Evolutionary conservation across 2,888 invertebrate genomes (phyloP).

Genomic region (Ormyrus thymus): DNA sequence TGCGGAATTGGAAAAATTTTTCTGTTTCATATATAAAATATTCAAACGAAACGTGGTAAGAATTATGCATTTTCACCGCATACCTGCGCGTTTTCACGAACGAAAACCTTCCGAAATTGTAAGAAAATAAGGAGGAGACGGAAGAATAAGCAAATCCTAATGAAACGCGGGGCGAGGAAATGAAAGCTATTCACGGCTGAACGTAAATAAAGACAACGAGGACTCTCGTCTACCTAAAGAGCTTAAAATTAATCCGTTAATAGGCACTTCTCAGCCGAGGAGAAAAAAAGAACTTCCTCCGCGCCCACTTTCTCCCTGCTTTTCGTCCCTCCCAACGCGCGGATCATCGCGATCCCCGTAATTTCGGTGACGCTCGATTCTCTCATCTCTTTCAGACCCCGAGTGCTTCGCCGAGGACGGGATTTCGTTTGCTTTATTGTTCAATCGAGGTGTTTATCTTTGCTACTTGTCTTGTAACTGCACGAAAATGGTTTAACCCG

Average conservation of each 20-base stretch:
- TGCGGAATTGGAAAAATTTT: slow-evolving; percentile 8
- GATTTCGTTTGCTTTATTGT: slow-evolving; percentile 37
- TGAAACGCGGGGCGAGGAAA: too few species aligned
- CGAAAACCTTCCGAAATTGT: neutral
- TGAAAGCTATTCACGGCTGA: neutral
- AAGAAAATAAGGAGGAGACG: slow-evolving; percentile 5
- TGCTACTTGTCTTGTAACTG: too few species aligned
- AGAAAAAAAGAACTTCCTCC: neutral
- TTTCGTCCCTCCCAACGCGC: neutral
- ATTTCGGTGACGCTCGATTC: too few species aligned
- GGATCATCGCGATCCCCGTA: neutral
- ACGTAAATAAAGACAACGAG: neutral
- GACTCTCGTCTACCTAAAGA: neutral
- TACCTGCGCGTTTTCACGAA: neutral
- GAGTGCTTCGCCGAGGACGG: slow-evolving; percentile 10
- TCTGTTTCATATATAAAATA: neutral
- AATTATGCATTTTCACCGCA: too few species aligned
- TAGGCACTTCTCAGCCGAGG: neutral
- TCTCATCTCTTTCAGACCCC: neutral
- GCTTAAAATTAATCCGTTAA: slow-evolving; percentile 7
- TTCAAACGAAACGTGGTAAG: too few species aligned
- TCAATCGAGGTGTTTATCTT: neutral
- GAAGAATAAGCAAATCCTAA: neutral
- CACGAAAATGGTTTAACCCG: too few species aligned
- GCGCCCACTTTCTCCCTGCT: neutral